These are phyloP conservation scores for Neosilurus mollespiculum DNA, from an alignment of 2,797 vertebrate species.

Conservation along the genomic window DNA sequence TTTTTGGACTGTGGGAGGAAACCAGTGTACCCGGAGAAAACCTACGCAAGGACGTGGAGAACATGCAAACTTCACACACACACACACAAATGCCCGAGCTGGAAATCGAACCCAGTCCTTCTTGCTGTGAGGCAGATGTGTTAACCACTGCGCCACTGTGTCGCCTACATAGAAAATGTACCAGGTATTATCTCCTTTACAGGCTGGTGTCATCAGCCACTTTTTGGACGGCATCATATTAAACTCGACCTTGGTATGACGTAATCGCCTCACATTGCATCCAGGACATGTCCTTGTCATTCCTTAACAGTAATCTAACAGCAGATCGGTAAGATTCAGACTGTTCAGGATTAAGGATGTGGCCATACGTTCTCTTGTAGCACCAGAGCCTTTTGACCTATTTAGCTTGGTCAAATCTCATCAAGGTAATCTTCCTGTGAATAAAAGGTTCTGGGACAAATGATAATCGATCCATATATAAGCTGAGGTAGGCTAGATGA, in stretches of 20 bases:
- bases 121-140: too few relatives aligned
- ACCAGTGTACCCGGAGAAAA: too few relatives aligned
- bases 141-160: too few relatives aligned
- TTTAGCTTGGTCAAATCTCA: slow-evolving; percentile 41
- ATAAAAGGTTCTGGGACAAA: slow-evolving; percentile 34
- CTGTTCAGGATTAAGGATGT: slow-evolving; percentile 35
- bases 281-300: slow-evolving; percentile 28
- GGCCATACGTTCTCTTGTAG: neutral
- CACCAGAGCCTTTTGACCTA: slow-evolving; percentile 31
- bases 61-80: too few relatives aligned
- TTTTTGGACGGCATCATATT: slow-evolving; percentile 18
- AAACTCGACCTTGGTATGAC: slow-evolving; percentile 28
- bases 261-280: slow-evolving; percentile 43
- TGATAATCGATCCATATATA: slow-evolving; percentile 35
- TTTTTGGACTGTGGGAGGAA: too few relatives aligned
- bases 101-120: too few relatives aligned
- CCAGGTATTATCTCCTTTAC: neutral
- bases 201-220: slow-evolving; percentile 17
- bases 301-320: slow-evolving; percentile 42
- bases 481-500: slow-evolving; percentile 9
- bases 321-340: slow-evolving; percentile 33
- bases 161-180: neutral
- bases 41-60: too few relatives aligned
- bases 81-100: too few relatives aligned
- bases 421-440: slow-evolving; percentile 53